These are phyloP conservation scores for Microhierax caerulescens DNA, from an alignment of 2,797 vertebrate species.

Conservation along the genomic window DNA sequence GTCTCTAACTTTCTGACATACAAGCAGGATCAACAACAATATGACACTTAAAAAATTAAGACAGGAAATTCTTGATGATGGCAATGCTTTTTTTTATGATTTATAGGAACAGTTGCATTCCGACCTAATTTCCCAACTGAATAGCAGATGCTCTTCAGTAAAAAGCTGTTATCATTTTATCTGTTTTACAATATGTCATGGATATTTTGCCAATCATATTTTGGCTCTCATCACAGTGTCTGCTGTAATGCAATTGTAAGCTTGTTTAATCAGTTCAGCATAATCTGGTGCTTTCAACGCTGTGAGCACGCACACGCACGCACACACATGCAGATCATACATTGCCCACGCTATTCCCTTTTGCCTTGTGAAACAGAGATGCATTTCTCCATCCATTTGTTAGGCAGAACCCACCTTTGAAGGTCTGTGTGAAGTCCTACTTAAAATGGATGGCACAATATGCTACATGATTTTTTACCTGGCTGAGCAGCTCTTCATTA, in stretches of 20 bases:
- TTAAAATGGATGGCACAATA: conserved; percentile 52
- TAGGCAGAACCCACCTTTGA: background rate
- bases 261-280: conserved; percentile 56
- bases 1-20: background rate
- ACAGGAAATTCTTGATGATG: conserved; percentile 45
- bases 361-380: background rate
- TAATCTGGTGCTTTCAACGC: conserved; percentile 33
- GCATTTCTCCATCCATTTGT: background rate
- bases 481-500: conserved; percentile 30
- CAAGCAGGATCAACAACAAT: background rate
- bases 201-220: conserved; percentile 69
- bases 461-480: background rate
- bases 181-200: conserved; percentile 67
- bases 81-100: conserved; percentile 32
- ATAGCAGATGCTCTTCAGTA: conserved; percentile 70
- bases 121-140: conserved; percentile 70
- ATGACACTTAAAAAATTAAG: background rate
- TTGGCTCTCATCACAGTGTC: conserved; percentile 55
- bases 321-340: background rate
- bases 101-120: conserved; percentile 53
- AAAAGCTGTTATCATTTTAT: conserved; percentile 68
- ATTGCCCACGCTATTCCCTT: conserved; percentile 11
- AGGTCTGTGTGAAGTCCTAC: background rate
- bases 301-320: rapidly evolving
- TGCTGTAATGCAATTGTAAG: conserved; percentile 43